phyloP scores from a whole-genome alignment of 2,888 invertebrate genomes.

The Rhynchonema sp. region DNA sequence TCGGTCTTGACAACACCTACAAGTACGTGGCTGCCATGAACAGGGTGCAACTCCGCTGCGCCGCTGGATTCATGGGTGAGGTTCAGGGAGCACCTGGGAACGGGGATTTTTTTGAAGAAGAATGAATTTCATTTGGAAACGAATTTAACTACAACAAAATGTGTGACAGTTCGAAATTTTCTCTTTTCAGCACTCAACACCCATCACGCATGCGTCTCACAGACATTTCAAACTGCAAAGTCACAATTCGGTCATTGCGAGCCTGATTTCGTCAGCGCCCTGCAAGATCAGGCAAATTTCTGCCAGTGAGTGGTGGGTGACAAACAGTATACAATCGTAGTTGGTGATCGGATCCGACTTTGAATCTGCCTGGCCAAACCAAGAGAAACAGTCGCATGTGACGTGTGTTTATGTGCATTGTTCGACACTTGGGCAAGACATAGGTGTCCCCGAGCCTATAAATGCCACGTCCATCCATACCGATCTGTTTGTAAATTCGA shows the following conservation, averaged over 20 bases:
- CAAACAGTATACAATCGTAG: not conserved
- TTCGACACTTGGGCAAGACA: no score
- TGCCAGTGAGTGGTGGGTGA: not conserved
- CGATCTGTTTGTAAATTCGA: no score
- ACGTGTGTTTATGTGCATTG: no score
- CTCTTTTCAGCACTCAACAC: not conserved
- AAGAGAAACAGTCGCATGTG: no score
- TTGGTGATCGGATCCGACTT: not conserved
- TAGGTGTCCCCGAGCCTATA: no score
- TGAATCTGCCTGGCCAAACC: no score
- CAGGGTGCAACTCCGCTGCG: not conserved
- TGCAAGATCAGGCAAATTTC: not conserved
- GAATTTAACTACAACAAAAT: no score
- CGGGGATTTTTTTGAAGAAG: no score
- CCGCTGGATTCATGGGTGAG: not conserved
- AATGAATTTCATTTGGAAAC: no score
- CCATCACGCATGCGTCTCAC: not conserved
- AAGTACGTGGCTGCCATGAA: not conserved
- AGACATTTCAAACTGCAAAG: not conserved
- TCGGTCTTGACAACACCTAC: not conserved
- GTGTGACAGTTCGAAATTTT: no score
- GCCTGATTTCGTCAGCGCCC: not conserved
- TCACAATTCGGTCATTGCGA: not conserved
- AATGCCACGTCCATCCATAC: no score
- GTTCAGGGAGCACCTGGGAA: not conserved